These are phyloP conservation scores for Bacillus rossius DNA, from an alignment of 1,140 invertebrate genomes.

Conservation along the genomic window DNA sequence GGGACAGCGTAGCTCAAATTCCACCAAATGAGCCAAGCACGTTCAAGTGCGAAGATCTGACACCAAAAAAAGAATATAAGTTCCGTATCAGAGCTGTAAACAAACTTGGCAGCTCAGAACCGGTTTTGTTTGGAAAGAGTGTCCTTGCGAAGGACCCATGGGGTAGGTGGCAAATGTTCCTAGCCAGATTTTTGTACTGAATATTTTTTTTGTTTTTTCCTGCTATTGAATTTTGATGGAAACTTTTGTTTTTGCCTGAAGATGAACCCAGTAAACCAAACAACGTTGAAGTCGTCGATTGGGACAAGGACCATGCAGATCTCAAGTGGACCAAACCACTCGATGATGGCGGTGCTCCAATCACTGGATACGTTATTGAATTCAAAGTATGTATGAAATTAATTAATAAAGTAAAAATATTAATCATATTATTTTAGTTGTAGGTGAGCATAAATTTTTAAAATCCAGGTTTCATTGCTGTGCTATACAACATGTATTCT, in stretches of 20 bases:
- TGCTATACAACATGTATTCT: not conserved
- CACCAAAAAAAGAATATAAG: conserved; percentile 86
- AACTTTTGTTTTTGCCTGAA: conserved; percentile 35
- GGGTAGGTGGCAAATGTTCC: conserved; percentile 56
- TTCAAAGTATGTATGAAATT: conserved; percentile 52
- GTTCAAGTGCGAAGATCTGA: conserved; percentile 85
- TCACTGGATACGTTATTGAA: conserved; percentile 90
- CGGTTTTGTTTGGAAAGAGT: conserved; percentile 75
- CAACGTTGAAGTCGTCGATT: conserved; percentile 86
- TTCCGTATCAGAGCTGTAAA: conserved; percentile 95
- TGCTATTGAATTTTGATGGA: not conserved
- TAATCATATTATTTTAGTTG: not conserved
- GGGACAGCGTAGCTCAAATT: conserved; percentile 78
- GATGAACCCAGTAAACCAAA: conserved; percentile 92
- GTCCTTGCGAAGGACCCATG: conserved; percentile 96
- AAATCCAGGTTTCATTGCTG: not conserved
- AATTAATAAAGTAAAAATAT: not conserved
- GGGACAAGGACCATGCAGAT: conserved; percentile 94
- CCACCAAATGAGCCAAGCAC: conserved; percentile 50
- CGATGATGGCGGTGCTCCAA: conserved; percentile 89
- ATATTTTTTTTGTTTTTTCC: not conserved
- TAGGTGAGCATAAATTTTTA: not conserved
- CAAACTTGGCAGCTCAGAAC: conserved; percentile 83
- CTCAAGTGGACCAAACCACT: conserved; percentile 88
- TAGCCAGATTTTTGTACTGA: too few relatives aligned